phyloP scores from a whole-genome alignment of 2,888 invertebrate species.

The Cordilura impudica region DNA sequence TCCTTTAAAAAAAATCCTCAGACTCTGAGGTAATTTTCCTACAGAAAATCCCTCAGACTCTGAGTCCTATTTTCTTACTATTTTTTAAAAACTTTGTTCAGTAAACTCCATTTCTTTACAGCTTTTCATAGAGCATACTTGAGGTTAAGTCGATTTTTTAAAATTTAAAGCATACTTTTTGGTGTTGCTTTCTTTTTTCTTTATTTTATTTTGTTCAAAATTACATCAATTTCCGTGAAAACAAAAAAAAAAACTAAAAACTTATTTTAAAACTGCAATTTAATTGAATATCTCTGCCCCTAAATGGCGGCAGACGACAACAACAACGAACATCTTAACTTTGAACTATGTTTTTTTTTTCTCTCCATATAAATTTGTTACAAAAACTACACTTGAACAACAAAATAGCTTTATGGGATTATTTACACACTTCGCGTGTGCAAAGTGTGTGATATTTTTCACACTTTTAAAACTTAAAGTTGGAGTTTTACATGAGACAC shows the following conservation, averaged over 20 bases:
- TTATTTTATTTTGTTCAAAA: background rate
- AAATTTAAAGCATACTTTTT: constrained; percentile 24
- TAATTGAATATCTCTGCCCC: constrained; percentile 14
- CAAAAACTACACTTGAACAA: constrained; percentile 18
- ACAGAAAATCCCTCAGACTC: too few species aligned
- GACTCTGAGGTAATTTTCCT: too few species aligned
- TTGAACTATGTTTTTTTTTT: constrained; percentile 2
- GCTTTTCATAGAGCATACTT: background rate
- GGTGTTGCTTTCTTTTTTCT: background rate
- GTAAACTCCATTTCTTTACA: background rate
- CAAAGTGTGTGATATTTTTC: constrained; percentile 23
- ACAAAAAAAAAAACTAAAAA: background rate
- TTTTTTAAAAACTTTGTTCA: too few species aligned
- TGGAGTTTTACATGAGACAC: constrained; percentile 9
- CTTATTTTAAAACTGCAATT: background rate
- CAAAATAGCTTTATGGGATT: constrained; percentile 19
- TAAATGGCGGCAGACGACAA: background rate
- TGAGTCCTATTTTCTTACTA: too few species aligned
- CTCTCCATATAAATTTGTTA: background rate
- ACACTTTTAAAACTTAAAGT: constrained; percentile 47
- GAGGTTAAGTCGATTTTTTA: background rate
- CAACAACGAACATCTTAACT: constrained; percentile 1
- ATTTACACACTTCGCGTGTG: constrained; percentile 39
- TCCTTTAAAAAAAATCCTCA: too few species aligned
- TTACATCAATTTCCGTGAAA: background rate